Evolutionary conservation across 2,888 invertebrate genomes (phyloP).

Genomic region (Amphipoea oculea): DNA sequence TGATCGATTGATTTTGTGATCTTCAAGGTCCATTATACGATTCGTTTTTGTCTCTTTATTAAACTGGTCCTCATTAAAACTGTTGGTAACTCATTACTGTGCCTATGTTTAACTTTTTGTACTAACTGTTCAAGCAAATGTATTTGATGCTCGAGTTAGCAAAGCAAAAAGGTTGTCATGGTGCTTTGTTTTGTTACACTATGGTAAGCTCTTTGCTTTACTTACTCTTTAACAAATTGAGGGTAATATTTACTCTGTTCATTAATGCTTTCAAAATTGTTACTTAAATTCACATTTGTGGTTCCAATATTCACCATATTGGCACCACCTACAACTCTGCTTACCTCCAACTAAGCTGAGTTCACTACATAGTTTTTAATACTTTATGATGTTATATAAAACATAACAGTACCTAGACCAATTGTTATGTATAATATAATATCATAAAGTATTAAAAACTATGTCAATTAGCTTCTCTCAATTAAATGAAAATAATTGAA

Average conservation of each 20-base stretch:
- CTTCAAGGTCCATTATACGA: background rate
- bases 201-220: conserved; percentile 24
- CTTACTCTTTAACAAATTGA: background rate
- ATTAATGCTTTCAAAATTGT: background rate
- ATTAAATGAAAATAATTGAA: conserved; percentile 12
- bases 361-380: conserved; percentile 1
- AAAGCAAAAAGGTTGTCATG: conserved; percentile 38
- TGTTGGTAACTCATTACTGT: conserved; percentile 24
- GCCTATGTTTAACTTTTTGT: conserved; percentile 21
- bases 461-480: conserved; percentile 13
- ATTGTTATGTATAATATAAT: conserved; percentile 3
- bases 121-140: conserved; percentile 26
- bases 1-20: conserved; percentile 3
- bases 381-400: background rate
- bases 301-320: conserved; percentile 9
- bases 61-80: conserved; percentile 3
- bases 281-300: background rate
- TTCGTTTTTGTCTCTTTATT: conserved; percentile 5
- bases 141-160: conserved; percentile 35
- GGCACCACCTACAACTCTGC: conserved; percentile 1
- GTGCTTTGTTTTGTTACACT: conserved; percentile 39
- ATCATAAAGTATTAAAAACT: conserved; percentile 5
- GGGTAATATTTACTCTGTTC: background rate
- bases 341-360: background rate
- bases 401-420: background rate